Percentiles rank a stretch among this genome's conserved stretches.
Conservation (phyloP, 2,888 invertebrate genomes). For the Ametastegia equiseti region DNA sequence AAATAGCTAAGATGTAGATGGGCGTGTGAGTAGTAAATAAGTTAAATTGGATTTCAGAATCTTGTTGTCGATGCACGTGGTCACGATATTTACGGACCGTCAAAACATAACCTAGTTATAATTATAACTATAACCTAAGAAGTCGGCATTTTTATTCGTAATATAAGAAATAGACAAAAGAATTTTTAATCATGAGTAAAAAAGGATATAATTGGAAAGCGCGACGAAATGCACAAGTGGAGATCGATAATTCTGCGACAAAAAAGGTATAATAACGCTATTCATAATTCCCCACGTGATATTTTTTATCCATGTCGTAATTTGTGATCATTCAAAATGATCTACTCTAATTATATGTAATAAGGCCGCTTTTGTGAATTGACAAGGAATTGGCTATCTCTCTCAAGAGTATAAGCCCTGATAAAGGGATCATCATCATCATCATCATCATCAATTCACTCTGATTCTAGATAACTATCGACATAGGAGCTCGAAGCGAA, state of each 20-base stretch:
- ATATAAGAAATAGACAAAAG: not conserved
- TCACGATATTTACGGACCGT: not conserved
- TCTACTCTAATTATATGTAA: too few species aligned
- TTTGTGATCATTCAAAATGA: too few species aligned
- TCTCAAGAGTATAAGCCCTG: too few species aligned
- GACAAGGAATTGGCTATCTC: too few species aligned
- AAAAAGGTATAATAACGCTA: conserved; percentile 80
- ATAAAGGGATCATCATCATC: too few species aligned
- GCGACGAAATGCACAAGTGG: conserved; percentile 83
- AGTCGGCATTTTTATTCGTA: not conserved
- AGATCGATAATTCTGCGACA: conserved; percentile 83
- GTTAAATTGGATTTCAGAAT: too few species aligned
- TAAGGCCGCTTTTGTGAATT: too few species aligned
- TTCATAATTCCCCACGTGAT: conserved; percentile 28
- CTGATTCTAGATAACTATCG: conserved; percentile 82
- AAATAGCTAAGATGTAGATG: conserved; percentile 15
- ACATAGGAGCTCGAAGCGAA: conserved; percentile 79
- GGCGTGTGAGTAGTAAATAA: not conserved
- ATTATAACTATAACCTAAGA: conserved; percentile 3
- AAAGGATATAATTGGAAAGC: conserved; percentile 87
- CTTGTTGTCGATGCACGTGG: not conserved
- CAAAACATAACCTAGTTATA: conserved; percentile 28
- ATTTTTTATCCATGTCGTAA: too few species aligned
- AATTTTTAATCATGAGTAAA: conserved; percentile 80
- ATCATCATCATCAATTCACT: not conserved